phyloP scores from a whole-genome alignment of 2,113 vertebrate genomes.

The Parus major region DNA sequence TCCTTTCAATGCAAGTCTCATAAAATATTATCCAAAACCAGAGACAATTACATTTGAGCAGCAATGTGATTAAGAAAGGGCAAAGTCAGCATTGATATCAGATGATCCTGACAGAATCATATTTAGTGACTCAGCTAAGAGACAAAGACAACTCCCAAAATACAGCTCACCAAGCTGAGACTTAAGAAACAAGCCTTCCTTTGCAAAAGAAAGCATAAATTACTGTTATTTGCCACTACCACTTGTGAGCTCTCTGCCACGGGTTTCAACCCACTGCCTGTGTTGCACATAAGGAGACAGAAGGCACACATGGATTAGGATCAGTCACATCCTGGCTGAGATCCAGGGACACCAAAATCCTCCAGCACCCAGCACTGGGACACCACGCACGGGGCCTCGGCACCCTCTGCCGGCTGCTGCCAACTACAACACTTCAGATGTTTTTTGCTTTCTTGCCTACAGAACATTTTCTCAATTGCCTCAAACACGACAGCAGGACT shows the following conservation, averaged over 20 bases:
- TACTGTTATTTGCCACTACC: not conserved
- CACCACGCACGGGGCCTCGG: accelerated
- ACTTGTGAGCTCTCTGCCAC: not conserved
- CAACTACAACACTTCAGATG: not conserved
- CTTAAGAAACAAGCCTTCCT: not conserved
- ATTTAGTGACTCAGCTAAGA: not conserved
- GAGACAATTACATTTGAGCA: not conserved
- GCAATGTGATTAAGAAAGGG: not conserved
- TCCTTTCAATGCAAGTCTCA: not conserved
- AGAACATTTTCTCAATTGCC: not conserved
- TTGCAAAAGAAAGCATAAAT: not conserved
- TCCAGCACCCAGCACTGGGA: too few relatives aligned
- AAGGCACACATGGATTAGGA: not conserved
- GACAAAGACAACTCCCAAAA: not conserved
- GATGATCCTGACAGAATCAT: not conserved
- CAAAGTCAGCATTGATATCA: not conserved
- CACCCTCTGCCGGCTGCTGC: not conserved
- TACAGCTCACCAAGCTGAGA: not conserved
- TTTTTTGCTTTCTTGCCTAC: not conserved
- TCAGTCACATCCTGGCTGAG: not conserved
- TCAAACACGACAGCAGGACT: not conserved
- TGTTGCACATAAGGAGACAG: not conserved
- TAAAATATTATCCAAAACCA: not conserved
- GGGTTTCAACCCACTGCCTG: not conserved
- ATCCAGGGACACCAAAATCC: not conserved